Base-by-base conservation (phyloP, 2,113 vertebrate genomes). In the Lanius collurio region DNA sequence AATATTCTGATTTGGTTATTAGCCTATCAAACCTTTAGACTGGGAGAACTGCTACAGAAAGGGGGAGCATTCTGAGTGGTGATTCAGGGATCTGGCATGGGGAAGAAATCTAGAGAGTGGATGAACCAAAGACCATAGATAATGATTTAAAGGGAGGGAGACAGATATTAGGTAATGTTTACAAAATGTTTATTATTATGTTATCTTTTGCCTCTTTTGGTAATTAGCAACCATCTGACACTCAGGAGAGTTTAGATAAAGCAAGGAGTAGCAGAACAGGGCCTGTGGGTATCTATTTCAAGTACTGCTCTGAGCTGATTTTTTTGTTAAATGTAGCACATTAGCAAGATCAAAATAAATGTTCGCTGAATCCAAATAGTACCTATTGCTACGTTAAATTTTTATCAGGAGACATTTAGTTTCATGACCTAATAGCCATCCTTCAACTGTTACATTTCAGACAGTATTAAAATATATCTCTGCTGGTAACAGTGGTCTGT, bases 331-430 rank as follows among this genome's bases (percentile, higher is more conserved):
- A 49, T 75, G 31, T 60, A 69, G 17, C 20, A 82, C 31, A 16
- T 89, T 89, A 74, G 9, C 82, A 89, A 69, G 53, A 85, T 62
- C 37, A 79, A 84, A 89, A 60, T 33, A 82, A n/a, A 41, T 70
- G 31, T 67, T 76, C 7, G 2, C 41, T 87, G 63, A 79, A 89
- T 85, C 41, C 37, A 82, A 49, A 39, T 81, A 79, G 89, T 69
- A 71, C 26, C 24, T 87, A 31, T 39, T 71, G 20, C 70, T 89
- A 16, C 46, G 37, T 89, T 74, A 71, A 69, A 10, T 81, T 81
- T 90, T 91, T 69, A 53, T 65, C 37, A n/a, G 49, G 42, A 64
- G 23, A 42, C 27, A 35, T 71, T 60, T 78, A 21, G 30, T 89
- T 91, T 79, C 31, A 64, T 85, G n/a, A 65, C 53, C 44, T 93